Evolutionary conservation across 2,113 vertebrate species (phyloP), one percentile per base, ranked within the genome.

Genomic region (Cyanistes caeruleus): DNA sequence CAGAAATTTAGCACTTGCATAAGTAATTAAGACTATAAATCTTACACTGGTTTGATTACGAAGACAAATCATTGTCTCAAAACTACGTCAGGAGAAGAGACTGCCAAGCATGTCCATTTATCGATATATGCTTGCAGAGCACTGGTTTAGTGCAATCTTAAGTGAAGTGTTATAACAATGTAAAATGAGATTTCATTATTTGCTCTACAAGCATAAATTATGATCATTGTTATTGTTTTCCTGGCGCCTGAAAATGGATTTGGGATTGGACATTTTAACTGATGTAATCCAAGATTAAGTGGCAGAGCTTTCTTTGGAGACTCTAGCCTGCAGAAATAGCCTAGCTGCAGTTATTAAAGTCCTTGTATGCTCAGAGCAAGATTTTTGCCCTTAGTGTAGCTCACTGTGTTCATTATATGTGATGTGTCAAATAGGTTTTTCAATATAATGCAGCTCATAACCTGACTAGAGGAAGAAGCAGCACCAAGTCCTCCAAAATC

Each of bases 11-110:
- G 73, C 79, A 82, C 77, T 95, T 19, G 1, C 69, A 15, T 73
- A 95, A 95, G 92, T 95, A 95, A 95, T 94, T 93, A 96, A 95
- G 85, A 48, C 83, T 90, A 94, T 97, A 97, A 97, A 97, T 91
- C 92, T 95, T 95, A 89, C 46, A 49, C 52, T 94, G 76, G 70
- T 79, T 95, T 84, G 91, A 84, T 90, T 72, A 48, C 18, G 60
- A 84, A 73, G 75, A 94, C 95, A 95, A 95, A 85, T 95, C 91
- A 95, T 63, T 94, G 63, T 96, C 89, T 96, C 63, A 80, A 69
- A 94, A 93, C 79, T 90, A 77, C 60, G 87, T 64, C 75, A 87
- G 82, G 28, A 95, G 70, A 68, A 89, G 62, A 81, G 43, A 27
- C 68, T 96, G 85, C 90, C 93, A 96, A 93, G 67, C 56, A n/a